These are phyloP conservation scores for Aptenodytes patagonicus DNA, from an alignment of 2,113 vertebrate species.

Conservation along the genomic window DNA sequence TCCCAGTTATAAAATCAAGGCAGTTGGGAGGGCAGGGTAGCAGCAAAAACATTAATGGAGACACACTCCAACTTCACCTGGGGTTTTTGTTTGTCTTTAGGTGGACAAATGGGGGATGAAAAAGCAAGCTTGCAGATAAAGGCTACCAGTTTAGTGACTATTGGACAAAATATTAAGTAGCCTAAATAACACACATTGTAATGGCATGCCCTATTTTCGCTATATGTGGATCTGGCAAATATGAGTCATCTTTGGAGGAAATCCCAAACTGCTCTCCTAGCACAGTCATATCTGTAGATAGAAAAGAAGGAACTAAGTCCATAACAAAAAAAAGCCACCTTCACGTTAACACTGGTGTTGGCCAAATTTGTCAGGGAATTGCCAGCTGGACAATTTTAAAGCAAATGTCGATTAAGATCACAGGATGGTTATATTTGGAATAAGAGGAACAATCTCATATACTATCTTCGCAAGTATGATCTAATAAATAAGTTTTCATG, in stretches of 20 bases:
- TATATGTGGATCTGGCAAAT: not conserved
- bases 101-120: not conserved
- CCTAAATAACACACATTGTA: not conserved
- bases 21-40: not conserved
- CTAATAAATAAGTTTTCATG: not conserved
- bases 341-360: fast-evolving
- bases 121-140: not conserved
- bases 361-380: not conserved
- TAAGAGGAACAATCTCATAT: not conserved
- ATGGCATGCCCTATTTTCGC: not conserved
- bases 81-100: not conserved
- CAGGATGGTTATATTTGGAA: not conserved
- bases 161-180: not conserved
- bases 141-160: not conserved
- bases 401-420: not conserved
- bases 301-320: not conserved
- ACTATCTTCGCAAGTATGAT: not conserved
- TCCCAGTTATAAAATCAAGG: not conserved
- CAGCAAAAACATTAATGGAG: not conserved
- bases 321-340: not conserved
- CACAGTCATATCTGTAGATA: not conserved
- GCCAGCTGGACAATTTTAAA: not conserved
- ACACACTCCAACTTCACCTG: not conserved
- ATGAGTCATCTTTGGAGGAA: not conserved
- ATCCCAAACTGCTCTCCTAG: not conserved